Conservation (phyloP, 64 coral and sea anemone genomes). For the Porites lutea region DNA sequence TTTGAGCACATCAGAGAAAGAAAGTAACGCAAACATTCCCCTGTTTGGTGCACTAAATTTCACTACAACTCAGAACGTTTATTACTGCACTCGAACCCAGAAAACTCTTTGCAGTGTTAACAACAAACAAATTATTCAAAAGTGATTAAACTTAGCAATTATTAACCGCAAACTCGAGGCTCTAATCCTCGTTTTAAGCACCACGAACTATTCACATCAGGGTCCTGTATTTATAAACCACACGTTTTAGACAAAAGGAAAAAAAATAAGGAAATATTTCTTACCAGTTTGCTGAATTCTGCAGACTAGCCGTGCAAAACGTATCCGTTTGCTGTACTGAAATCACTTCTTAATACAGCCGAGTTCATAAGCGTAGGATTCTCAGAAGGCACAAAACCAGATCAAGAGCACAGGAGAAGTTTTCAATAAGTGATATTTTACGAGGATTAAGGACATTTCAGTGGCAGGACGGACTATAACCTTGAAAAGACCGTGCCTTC, state of each 20-base stretch:
- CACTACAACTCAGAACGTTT: no score
- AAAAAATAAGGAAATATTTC: background rate
- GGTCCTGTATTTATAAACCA: background rate
- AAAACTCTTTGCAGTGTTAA: no score
- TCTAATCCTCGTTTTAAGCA: no score
- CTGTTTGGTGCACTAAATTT: no score
- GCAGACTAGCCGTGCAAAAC: background rate
- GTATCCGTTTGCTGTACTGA: background rate
- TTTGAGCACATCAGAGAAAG: no score
- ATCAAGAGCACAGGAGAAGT: background rate
- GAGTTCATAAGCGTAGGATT: background rate
- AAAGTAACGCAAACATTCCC: no score
- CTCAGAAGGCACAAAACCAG: background rate
- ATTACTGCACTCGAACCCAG: no score
- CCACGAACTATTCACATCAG: background rate
- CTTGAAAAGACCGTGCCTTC: background rate
- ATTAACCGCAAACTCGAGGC: no score
- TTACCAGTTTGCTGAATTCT: constrained; percentile 14
- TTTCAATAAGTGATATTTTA: background rate
- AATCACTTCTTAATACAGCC: background rate
- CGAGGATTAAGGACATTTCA: constrained; percentile 41
- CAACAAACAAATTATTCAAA: no score
- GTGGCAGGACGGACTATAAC: constrained; percentile 2
- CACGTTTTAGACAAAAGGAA: background rate
- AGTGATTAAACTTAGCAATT: no score